Base-by-base conservation (phyloP, 2,888 invertebrate species). In the Melipona bicolor region DNA sequence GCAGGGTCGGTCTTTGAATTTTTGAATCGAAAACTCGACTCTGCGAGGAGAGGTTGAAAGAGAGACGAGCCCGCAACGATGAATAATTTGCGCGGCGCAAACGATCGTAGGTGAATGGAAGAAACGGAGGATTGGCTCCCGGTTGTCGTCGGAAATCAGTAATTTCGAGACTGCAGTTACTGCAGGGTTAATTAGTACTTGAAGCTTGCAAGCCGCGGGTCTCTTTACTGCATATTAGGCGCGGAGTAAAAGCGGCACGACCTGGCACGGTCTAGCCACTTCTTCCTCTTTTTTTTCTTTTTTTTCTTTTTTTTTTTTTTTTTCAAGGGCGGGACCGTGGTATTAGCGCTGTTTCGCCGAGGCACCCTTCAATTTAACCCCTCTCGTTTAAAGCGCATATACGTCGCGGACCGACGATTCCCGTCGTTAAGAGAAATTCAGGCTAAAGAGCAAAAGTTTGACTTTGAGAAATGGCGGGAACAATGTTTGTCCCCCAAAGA, bases 291-390 rank as follows among this genome's bases (percentile, higher is more conserved):
- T 27, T 27, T 24, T 27, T 1, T 1, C 27, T 1, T 27, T 43
- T 9, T 36, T 36, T 5, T 36, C 9, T 43, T 43, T 43, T 43
- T 43, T 43, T 43, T 43, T 43, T 43, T 11, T 9, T 9, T 88
- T 69, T 88, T 88, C 71, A 80, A 85, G 85, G 82, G 75, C 77
- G 86, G 88, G 84, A 88, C 88, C 86, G 88, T 67, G 88, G 84
- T 86, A 88, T 88, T 86, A 88, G 86, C 88, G 86, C 87, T 88
- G 88, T 88, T 88, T 88, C 88, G 79, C 88, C 80, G 64, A 80
- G 86, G 80, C 36, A 86, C 88, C 83, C 88, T 85, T 87, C 88
- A 88, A 84, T 87, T 86, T 86, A 83, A 85, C 87, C 81, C 83
- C 83, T 85, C 85, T 81, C 85, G 81, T 88, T 88, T 88, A 77